Evolutionary conservation across 30 jellyfish, hydroid and myxozoan species (phyloP), one percentile per base, ranked within the genome.

Genomic region (Hydra vulgaris): DNA sequence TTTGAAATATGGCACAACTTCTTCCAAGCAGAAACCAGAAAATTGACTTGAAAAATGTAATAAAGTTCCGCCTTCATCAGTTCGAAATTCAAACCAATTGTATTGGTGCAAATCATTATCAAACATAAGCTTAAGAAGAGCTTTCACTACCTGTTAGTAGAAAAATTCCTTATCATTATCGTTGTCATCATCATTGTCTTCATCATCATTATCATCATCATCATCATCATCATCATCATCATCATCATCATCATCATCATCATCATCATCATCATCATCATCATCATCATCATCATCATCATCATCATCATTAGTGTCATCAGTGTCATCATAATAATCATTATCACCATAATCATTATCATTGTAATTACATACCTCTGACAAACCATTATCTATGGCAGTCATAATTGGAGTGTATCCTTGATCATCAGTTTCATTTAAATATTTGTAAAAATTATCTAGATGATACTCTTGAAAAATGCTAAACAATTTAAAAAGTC

Each of bases 41-140:
- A 68, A 80, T 67, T 70, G 86, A 26, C 85, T 89, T n/a, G 95
- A 95, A 69, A 70, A 79, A 77, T 89, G 97, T 26, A 89, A 56
- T 17, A 81, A 80, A 55, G 82, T 89, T n/a, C 87, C 97, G 0
- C 75, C 89, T 17, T 76, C 74, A 18, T 84, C 88, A n/a, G 86
- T 77, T 7, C 70, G 92, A 21, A 87, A 55, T 61, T 76, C 88
- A 54, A 81, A 54, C 27, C 73, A 61, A 26, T 83, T 12, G 8
- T 40, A 72, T 85, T 71, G 54, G 18, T 19, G 52, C 0, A 53
- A 76, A 56, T 75, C 71, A 17, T 75, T 26, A 17, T 18, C 69
- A 25, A 75, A 75, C 53, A 25, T 70, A 27, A 71, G 56, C 16
- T 22, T 70, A 22, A 75, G 75, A 75, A 75, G 24, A 18, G 56